These are phyloP conservation scores for Alloscopus bannaensis DNA, from an alignment of 2,888 invertebrate species.

Conservation along the genomic window DNA sequence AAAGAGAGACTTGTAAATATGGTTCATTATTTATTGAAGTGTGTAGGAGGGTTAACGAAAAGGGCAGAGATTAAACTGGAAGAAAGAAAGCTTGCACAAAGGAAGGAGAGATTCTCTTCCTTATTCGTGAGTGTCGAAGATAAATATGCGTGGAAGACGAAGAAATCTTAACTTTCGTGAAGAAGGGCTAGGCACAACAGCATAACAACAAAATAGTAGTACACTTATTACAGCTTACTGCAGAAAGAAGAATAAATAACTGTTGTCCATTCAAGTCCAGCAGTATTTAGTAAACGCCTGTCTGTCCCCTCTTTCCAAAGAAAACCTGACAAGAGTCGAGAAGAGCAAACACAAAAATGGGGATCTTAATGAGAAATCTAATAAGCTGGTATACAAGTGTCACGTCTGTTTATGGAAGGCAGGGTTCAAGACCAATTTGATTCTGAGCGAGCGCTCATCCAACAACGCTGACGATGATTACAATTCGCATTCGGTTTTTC, in stretches of 20 bases:
- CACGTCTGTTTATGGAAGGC: conserved; percentile 21
- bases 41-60: neutral
- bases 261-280: too few species aligned
- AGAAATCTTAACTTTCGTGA: too few species aligned
- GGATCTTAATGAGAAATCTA: conserved; percentile 30
- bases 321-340: neutral
- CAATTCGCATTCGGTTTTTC: conserved; percentile 15
- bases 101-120: neutral
- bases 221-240: too few species aligned
- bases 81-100: neutral
- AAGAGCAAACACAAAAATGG: conserved; percentile 16
- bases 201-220: too few species aligned
- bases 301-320: too few species aligned
- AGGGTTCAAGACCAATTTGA: conserved; percentile 13
- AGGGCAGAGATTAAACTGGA: neutral
- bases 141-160: too few species aligned
- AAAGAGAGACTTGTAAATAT: conserved; percentile 14
- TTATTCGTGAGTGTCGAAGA: neutral
- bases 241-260: too few species aligned
- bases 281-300: too few species aligned
- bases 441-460: neutral
- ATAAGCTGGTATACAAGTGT: conserved; percentile 22
- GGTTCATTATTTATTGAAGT: neutral
- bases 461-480: neutral
- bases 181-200: too few species aligned